phyloP scores from a whole-genome alignment of 2,113 vertebrate species.

The Corydoras maculifer region DNA sequence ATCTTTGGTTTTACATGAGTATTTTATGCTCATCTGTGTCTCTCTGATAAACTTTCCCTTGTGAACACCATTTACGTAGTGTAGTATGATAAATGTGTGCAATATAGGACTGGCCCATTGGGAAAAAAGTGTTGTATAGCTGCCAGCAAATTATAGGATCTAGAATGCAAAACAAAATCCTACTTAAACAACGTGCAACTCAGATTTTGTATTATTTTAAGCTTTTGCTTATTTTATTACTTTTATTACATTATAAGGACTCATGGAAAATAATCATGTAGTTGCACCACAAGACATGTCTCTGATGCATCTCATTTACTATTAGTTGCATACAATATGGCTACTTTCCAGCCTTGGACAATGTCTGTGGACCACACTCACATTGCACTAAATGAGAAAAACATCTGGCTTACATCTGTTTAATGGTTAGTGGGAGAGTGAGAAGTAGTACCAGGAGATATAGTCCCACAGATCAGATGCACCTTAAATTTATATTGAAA shows the following conservation, averaged over 20 bases:
- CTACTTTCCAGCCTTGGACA: conserved; percentile 10
- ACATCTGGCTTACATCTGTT: conserved; percentile 41
- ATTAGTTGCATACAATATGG: conserved; percentile 2
- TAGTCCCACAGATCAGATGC: conserved; percentile 36
- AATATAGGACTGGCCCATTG: conserved; percentile 30
- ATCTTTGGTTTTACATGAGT: background rate
- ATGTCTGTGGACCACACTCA: conserved; percentile 10
- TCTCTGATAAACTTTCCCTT: conserved; percentile 13
- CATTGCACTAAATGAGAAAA: conserved; percentile 36
- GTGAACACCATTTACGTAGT: conserved; percentile 1
- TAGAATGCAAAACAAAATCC: background rate
- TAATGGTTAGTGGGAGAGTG: conserved; percentile 7
- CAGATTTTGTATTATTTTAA: background rate
- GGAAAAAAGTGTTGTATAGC: conserved; percentile 2
- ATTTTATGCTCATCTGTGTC: conserved; percentile 6
- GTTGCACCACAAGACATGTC: conserved; percentile 7
- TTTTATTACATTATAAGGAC: background rate
- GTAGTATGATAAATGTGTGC: background rate
- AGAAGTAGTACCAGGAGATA: conserved; percentile 7
- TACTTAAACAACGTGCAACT: conserved; percentile 9
- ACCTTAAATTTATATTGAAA: conserved; percentile 22
- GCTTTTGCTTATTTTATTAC: background rate
- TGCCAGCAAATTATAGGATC: no score
- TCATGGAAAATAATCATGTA: conserved; percentile 3
- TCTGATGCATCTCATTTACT: background rate